These are phyloP conservation scores for Taxidea taxus DNA, from an alignment of 2,113 vertebrate genomes.

Conservation along the genomic window DNA sequence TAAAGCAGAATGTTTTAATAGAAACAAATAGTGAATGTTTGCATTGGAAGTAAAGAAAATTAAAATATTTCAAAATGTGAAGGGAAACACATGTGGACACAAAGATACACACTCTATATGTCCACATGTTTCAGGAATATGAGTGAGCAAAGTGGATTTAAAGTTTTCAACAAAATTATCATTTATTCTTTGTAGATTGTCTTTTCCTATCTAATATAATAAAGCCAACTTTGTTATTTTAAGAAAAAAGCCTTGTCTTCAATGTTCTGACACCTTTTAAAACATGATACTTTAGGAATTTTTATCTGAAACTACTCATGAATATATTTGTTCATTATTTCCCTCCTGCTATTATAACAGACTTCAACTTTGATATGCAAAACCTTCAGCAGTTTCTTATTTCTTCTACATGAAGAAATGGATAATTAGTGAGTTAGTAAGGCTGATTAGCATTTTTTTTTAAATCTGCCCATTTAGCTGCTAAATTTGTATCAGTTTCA, in stretches of 20 bases:
- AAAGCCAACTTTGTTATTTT: not conserved
- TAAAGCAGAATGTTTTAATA: not conserved
- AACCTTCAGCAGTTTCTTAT: slow-evolving; percentile 16
- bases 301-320: slow-evolving; percentile 9
- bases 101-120: not conserved
- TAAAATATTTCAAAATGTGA: not conserved
- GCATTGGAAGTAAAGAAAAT: not conserved
- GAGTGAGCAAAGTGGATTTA: not conserved
- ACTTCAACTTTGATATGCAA: slow-evolving; percentile 22
- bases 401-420: slow-evolving; percentile 7
- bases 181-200: not conserved
- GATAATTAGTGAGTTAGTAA: slow-evolving; percentile 40
- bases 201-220: not conserved
- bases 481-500: slow-evolving; percentile 55
- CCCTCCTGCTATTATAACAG: not conserved
- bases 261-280: not conserved
- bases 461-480: not conserved
- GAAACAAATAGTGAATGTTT: not conserved
- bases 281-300: not conserved
- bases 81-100: not conserved
- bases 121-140: not conserved
- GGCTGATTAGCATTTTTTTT: not conserved
- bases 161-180: not conserved
- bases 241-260: not conserved
- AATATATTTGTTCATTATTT: slow-evolving; percentile 7